Percentiles rank a stretch among this genome's conserved stretches.
These are phyloP conservation scores for Melikaiella ostensackeni DNA, from an alignment of 2,888 invertebrate species.

Conservation along the genomic window DNA sequence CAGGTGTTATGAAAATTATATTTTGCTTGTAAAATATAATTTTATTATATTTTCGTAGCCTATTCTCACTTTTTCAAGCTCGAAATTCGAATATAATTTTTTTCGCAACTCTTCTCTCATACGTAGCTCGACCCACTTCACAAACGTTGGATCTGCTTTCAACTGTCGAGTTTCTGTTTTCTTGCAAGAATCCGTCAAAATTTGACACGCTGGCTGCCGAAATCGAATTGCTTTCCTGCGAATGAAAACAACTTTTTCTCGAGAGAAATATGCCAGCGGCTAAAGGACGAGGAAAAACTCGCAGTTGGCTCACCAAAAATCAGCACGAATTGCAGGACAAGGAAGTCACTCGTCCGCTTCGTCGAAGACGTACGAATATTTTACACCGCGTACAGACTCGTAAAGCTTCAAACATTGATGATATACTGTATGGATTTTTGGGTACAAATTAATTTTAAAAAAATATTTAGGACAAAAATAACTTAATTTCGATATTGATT, in stretches of 20 bases:
- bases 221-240: neutral
- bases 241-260: neutral
- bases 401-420: slow-evolving; percentile 42
- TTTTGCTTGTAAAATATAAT: no score
- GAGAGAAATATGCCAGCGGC: slow-evolving; percentile 13
- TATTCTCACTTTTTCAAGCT: neutral
- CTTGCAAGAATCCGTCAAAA: slow-evolving; percentile 1
- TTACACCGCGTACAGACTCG: neutral
- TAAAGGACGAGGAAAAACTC: slow-evolving; percentile 23
- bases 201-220: neutral
- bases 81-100: neutral
- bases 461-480: neutral
- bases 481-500: neutral
- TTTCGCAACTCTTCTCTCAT: neutral
- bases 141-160: neutral
- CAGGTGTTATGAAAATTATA: no score
- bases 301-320: slow-evolving; percentile 1
- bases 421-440: slow-evolving; percentile 53
- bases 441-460: slow-evolving; percentile 43
- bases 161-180: neutral
- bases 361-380: slow-evolving; percentile 3
- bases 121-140: neutral
- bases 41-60: no score
- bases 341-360: neutral
- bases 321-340: neutral